Base-by-base conservation (phyloP, 2,888 invertebrate species). In the Corbicula japonica region DNA sequence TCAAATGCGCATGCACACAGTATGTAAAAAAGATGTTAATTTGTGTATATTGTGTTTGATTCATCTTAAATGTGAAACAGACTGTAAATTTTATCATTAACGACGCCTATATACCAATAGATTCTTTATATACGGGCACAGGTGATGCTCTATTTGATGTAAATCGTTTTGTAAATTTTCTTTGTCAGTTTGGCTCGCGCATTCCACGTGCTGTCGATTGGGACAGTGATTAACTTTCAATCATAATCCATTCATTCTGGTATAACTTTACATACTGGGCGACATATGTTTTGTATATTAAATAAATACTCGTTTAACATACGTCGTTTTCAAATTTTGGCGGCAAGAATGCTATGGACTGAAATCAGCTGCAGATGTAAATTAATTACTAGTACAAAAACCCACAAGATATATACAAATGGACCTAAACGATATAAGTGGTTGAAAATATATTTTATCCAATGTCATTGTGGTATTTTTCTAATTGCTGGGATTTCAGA, bases 121-220 rank as follows among this genome's bases (percentile, higher is more conserved):
- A 35, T 58, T 35, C n/a, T 35, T 21, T 4, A 2, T 58, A 1
- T n/a, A 28, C 30, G 12, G 15, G 28, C 52, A 34, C 58, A 58
- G 58, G 21, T 58, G 58, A 35, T 21, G 54, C 38, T 58, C 6
- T 35, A 21, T 26, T 26, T 26, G 35, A n/a, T 38, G 58, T 34
- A 58, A n/a, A 35, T 21, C 2, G 32, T 58, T 58, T 23, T 23
- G 4, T 28, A 21, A 58, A 5, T 41, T 26, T 54, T n/a, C 38
- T 66, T 66, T 66, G 66, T 66, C 38, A 41, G 18, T 12, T 12
- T 54, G 66, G 66, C 66, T 52, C 52, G 54, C 35, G 66, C 52
- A 26, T 52, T 34, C 52, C 66, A 66, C 66, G 66, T 50, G 66
- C 66, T 66, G 38, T 5, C 12, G 58, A 58, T 12, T n/a, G 30